Evolutionary conservation across 2,797 vertebrate genomes (phyloP).

Genomic region (Pseudomugil tenellus): DNA sequence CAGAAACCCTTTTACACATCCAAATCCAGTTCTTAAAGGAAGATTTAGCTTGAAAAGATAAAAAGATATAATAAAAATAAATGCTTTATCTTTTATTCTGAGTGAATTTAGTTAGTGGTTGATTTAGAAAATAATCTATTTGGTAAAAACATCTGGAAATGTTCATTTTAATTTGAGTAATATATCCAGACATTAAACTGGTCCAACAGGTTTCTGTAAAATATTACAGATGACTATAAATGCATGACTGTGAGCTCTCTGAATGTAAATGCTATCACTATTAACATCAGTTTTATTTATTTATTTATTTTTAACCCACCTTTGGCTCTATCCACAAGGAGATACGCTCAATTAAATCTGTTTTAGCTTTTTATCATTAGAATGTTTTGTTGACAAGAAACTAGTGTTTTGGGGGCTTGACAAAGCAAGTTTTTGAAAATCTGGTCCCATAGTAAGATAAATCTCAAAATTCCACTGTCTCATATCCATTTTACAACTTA

Average conservation of each 20-base stretch:
- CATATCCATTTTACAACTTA: no score
- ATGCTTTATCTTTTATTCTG: not conserved
- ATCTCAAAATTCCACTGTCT: no score
- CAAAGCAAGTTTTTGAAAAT: no score
- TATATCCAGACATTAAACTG: slow-evolving; percentile 6
- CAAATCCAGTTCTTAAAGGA: not conserved
- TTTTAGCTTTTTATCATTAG: no score
- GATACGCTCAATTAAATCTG: no score
- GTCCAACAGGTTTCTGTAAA: slow-evolving; percentile 28
- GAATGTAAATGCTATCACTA: not conserved
- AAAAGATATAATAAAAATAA: not conserved
- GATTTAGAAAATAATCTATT: not conserved
- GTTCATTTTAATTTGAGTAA: slow-evolving; percentile 20
- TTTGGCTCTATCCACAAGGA: no score
- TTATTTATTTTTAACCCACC: no score
- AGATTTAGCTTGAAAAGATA: not conserved
- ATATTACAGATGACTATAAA: not conserved
- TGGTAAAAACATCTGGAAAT: slow-evolving; percentile 8
- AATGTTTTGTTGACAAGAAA: no score
- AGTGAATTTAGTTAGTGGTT: slow-evolving; percentile 1
- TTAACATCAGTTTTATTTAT: not conserved
- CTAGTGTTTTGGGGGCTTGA: no score
- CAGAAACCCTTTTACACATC: not conserved
- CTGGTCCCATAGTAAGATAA: no score
- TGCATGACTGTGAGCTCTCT: not conserved